Base-by-base conservation (phyloP, 2,113 vertebrate species). In the Hiodon tergisus region DNA sequence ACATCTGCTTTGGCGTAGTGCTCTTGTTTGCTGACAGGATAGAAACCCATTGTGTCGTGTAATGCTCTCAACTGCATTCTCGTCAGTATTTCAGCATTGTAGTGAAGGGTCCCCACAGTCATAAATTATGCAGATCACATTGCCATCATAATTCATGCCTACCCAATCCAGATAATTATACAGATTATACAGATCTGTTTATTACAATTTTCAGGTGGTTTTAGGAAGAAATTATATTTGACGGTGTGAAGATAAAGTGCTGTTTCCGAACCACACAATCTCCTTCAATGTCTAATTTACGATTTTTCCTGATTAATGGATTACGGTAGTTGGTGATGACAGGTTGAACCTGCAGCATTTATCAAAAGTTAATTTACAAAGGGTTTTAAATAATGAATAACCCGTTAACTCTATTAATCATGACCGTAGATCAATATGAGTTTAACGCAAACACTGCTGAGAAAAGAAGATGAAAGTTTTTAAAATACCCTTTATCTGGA, bases 331-430 rank as follows among this genome's bases (percentile, higher is more conserved):
- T 66, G 54, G 58, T 71, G 61, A 7, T 48, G 69, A 59, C 69
- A 67, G 13, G 53, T 50, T 14, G 46, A 47, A 51, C 16, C 53
- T 16, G 48, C 11, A 47, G 63, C 66, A 77, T 73, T 73, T 53
- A 61, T 73, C 76, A 77, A 17, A 73, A 53, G 58, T 73, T 69
- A 67, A 62, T 73, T 72, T 71, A 77, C 65, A 73, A 73, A 59
- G 17, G 71, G 65, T 71, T 59, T 73, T 68, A 72, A 77, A 71
- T 69, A 69, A 73, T 73, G 76, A 77, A 67, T 16, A 61, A 73
- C 50, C 71, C 51, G 11, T 48, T 52, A 50, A 17, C 66, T 16
- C 51, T 61, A 67, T 77, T 73, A 67, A 73, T 73, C 65, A 53
- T 17, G 53, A 14, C 67, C 54, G 10, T 63, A 62, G 76, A 73